phyloP scores from a whole-genome alignment of 2,888 invertebrate genomes.

The Fragum whitleyi region DNA sequence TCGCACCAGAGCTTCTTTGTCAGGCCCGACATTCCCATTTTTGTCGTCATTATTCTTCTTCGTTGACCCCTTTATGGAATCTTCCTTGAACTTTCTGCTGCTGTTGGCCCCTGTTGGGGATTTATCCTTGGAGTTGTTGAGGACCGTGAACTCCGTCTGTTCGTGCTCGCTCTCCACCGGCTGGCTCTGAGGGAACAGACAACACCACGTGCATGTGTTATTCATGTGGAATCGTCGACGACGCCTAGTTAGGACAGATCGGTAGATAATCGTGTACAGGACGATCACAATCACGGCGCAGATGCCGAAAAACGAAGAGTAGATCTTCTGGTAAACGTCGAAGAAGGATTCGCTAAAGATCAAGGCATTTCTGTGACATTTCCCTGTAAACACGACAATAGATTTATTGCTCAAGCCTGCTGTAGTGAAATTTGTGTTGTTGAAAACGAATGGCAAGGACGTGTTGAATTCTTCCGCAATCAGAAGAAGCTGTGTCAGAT shows the following conservation, averaged over 20 bases:
- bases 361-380: constrained; percentile 50
- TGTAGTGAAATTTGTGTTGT: constrained; percentile 1
- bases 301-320: constrained; percentile 80
- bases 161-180: constrained; percentile 59
- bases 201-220: constrained; percentile 68
- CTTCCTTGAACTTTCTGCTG: constrained; percentile 26
- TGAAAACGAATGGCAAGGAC: constrained; percentile 6
- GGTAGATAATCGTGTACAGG: constrained; percentile 82
- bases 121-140: constrained; percentile 61
- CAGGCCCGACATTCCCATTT: constrained; percentile 34
- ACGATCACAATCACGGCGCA: constrained; percentile 82
- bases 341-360: constrained; percentile 60
- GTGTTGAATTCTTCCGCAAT: background rate
- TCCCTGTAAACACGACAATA: constrained; percentile 32
- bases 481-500: background rate
- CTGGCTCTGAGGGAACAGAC: constrained; percentile 59
- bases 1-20: constrained; percentile 61
- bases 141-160: constrained; percentile 68
- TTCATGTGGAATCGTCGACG: constrained; percentile 65
- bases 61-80: background rate
- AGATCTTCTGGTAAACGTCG: constrained; percentile 77
- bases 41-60: constrained; percentile 32
- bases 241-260: constrained; percentile 66
- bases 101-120: constrained; percentile 38
- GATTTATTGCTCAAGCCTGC: background rate